A percentile compares a stretch with the other conserved stretches of the same genome.
Conservation (phyloP, 2,888 invertebrate species). For the Pseudococcus jackbeardsleyi region DNA sequence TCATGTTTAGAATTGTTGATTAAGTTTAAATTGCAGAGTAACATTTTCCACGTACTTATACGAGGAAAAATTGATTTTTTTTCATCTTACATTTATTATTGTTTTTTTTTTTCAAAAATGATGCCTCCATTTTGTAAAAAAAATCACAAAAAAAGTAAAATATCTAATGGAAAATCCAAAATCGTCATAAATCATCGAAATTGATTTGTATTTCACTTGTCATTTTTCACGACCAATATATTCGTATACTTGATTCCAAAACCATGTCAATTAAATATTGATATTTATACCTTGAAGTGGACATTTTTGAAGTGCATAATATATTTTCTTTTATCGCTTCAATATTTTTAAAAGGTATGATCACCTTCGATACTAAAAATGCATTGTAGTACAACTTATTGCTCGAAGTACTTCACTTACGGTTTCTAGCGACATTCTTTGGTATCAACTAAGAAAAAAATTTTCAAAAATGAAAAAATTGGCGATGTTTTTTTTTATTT, state of each 20-base stretch:
- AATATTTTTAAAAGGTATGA: background rate
- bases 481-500: background rate
- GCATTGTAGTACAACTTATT: background rate
- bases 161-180: background rate
- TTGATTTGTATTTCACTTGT: background rate
- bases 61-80: too few species aligned
- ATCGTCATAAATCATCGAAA: too few species aligned
- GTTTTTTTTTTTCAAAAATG: too few species aligned
- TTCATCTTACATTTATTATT: too few species aligned
- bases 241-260: background rate
- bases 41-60: background rate
- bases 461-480: background rate
- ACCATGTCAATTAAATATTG: constrained; percentile 6
- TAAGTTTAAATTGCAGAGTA: background rate
- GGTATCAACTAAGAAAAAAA: background rate
- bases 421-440: background rate
- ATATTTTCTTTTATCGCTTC: background rate
- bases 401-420: background rate
- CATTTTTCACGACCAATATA: background rate
- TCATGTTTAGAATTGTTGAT: background rate
- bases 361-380: background rate
- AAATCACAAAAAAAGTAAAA: background rate
- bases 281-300: background rate
- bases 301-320: background rate
- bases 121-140: too few species aligned